These are phyloP conservation scores for Magallana gigas DNA, from an alignment of 1,140 invertebrate species.

Conservation along the genomic window DNA sequence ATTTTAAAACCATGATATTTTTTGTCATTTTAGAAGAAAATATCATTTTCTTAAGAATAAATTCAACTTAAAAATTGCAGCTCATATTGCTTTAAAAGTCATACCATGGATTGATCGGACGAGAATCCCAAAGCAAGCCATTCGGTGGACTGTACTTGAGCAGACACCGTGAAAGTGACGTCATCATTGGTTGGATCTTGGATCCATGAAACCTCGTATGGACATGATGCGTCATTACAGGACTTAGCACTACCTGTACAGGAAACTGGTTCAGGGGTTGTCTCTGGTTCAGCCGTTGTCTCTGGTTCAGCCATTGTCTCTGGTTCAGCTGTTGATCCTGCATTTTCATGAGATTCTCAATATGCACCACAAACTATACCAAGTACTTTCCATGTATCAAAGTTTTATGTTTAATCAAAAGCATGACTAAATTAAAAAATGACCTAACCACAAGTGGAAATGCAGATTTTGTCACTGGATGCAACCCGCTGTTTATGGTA, in stretches of 20 bases:
- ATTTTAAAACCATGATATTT: too few species aligned
- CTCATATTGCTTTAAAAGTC: too few species aligned
- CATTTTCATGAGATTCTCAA: too few species aligned
- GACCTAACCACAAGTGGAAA: slow-evolving; percentile 4
- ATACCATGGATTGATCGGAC: slow-evolving; percentile 48
- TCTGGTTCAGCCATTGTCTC: not conserved
- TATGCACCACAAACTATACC: too few species aligned
- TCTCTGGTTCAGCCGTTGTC: slow-evolving; percentile 38
- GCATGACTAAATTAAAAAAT: too few species aligned
- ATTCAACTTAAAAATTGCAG: too few species aligned
- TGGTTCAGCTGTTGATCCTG: slow-evolving; percentile 14
- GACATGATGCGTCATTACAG: slow-evolving; percentile 4
- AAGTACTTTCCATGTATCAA: too few species aligned
- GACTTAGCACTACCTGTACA: slow-evolving; percentile 45
- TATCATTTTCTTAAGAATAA: too few species aligned
- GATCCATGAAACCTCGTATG: slow-evolving; percentile 41
- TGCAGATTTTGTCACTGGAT: slow-evolving; percentile 3
- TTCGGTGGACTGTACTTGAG: not conserved
- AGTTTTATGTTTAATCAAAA: too few species aligned
- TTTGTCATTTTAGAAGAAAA: too few species aligned
- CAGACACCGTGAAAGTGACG: slow-evolving; percentile 48
- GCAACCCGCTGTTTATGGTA: not conserved
- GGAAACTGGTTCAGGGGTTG: slow-evolving; percentile 34
- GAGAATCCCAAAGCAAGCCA: slow-evolving; percentile 51
- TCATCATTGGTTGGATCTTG: slow-evolving; percentile 42